Conservation (phyloP, 2,888 invertebrate genomes). For the Caenorhabditis sp. region DNA sequence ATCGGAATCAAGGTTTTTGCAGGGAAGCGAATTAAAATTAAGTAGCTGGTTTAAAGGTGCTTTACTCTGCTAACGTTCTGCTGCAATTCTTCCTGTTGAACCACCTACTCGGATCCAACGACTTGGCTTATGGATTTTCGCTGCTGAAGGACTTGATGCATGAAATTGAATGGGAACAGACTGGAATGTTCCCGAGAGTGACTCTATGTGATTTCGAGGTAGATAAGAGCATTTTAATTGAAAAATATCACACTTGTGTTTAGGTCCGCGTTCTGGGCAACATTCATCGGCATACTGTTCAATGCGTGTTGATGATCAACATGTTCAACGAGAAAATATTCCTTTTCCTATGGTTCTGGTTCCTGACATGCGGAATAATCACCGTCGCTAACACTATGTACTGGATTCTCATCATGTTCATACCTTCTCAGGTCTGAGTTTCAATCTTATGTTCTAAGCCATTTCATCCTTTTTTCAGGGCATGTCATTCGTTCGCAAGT, state of each 20-base stretch:
- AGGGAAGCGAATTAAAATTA: neutral
- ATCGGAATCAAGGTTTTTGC: conserved; percentile 77
- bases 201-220: conserved; percentile 79
- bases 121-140: conserved; percentile 78
- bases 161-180: conserved; percentile 79
- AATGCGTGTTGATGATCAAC: conserved; percentile 79
- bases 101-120: conserved; percentile 77
- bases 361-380: conserved; percentile 78
- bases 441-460: neutral
- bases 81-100: conserved; percentile 78
- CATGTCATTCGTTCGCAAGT: conserved; percentile 78
- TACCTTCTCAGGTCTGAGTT: conserved; percentile 76
- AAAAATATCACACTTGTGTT: neutral
- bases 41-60: conserved; percentile 57
- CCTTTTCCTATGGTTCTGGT: conserved; percentile 78
- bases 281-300: conserved; percentile 79
- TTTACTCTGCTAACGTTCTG: conserved; percentile 78
- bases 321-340: conserved; percentile 79
- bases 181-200: conserved; percentile 79
- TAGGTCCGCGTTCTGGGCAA: conserved; percentile 78
- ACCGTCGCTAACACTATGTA: conserved; percentile 78
- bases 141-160: conserved; percentile 78
- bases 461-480: conserved; percentile 67
- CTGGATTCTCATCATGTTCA: conserved; percentile 79
- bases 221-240: neutral